These are phyloP conservation scores for Eumaeus atala DNA, from an alignment of 1,140 invertebrate species.

Conservation along the genomic window DNA sequence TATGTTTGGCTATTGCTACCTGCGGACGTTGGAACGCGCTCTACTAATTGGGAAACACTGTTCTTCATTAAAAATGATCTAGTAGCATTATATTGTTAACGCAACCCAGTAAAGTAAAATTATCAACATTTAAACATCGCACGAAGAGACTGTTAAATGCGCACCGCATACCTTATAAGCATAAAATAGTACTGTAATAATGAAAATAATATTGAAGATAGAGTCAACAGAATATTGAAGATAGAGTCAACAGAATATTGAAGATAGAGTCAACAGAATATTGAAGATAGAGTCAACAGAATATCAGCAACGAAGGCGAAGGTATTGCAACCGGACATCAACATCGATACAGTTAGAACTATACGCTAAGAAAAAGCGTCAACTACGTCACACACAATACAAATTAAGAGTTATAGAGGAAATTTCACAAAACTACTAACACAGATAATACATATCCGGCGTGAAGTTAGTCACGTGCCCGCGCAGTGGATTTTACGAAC, in stretches of 20 bases:
- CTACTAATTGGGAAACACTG: no score
- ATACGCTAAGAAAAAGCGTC: conserved; percentile 4
- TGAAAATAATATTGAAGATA: neutral
- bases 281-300: conserved; percentile 11
- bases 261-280: conserved; percentile 11
- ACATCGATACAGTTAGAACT: conserved; percentile 3
- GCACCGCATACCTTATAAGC: no score
- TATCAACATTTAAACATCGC: neutral
- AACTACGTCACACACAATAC: conserved; percentile 4
- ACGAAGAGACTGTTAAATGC: conserved; percentile 26
- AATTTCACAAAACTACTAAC: neutral
- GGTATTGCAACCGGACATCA: conserved; percentile 32
- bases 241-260: neutral
- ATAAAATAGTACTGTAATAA: no score
- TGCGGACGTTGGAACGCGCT: no score
- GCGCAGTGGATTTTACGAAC: no score
- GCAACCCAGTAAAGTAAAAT: no score
- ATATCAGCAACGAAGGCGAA: conserved; percentile 40
- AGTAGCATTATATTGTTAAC: no score
- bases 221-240: neutral
- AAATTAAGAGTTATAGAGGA: neutral
- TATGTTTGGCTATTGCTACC: no score
- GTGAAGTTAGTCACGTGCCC: no score
- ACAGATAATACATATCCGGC: no score
- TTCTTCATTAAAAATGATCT: no score